Base-by-base conservation (phyloP, 1,140 invertebrate species). In the Stegodyphus dumicola region DNA sequence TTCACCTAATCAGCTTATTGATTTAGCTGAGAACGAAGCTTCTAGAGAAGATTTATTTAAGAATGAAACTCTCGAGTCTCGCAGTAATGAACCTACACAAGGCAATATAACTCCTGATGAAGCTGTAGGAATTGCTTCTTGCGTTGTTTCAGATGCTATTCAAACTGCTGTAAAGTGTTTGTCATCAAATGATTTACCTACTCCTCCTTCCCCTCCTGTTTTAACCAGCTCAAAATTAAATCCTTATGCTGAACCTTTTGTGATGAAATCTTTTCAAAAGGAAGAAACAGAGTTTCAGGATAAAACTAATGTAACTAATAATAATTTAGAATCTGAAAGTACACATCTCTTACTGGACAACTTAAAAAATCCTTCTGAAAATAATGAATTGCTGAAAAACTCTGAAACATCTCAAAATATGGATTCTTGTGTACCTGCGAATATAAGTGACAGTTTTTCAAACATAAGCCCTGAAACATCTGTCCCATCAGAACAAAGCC, bases 231-330 rank as follows among this genome's bases (percentile, higher is more conserved):
- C n/a, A n/a, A 60, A 73, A 52, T 49, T 85, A 10, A 85, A 85
- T 73, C 83, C 83, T 7, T 77, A 71, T 73, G 83, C 83, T 11
- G 69, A 85, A 73, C 83, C 83, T 60, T 85, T 85, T 73, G 83
- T 85, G 1, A 77, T 85, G 83, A 85, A 71, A 77, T 77, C 65
- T 52, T 81, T 84, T 76, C 18, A 66, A 67, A 9, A 15, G 6
- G 64, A 66, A 67, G 56, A 67, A 7, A 10, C 52, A 60, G 56
- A 60, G 5, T 60, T 15, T 33, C 33, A 33, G 33, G 33, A 33
- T 33, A 33, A 33, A 33, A 33, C 33, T 33, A 33, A 3, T 33
- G 3, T 33, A 33, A 33, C 33, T 33, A 33, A 33, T 33, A 33
- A 33, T 33, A 33, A 3, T 33, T 33, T 33, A 1, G 33, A 1